phyloP scores from a whole-genome alignment of 1,140 invertebrate species.

The Homalodisca vitripennis region DNA sequence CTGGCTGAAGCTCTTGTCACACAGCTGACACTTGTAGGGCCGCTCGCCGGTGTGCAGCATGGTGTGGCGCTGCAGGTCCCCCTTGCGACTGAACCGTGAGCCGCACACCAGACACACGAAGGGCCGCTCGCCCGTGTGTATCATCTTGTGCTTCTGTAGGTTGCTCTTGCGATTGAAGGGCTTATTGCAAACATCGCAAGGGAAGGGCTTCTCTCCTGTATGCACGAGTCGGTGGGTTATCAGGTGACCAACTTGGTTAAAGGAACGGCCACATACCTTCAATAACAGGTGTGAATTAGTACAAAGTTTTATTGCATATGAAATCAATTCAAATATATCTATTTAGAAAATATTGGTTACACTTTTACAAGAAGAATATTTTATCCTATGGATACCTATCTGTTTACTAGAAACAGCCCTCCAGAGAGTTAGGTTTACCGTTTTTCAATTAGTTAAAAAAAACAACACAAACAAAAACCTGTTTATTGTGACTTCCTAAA shows the following conservation, averaged over 20 bases:
- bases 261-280: constrained; percentile 5
- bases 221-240: constrained; percentile 26
- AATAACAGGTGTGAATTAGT: background rate
- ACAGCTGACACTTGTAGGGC: constrained; percentile 62
- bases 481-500: too few relatives aligned
- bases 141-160: constrained; percentile 38
- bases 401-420: background rate
- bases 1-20: constrained; percentile 56
- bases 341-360: background rate
- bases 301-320: background rate
- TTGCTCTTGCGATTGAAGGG: constrained; percentile 41
- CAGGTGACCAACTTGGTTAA: constrained; percentile 61
- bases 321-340: background rate
- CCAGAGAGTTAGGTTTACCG: background rate
- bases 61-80: constrained; percentile 51
- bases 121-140: constrained; percentile 50
- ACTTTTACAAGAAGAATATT: background rate
- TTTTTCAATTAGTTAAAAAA: too few relatives aligned
- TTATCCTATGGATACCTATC: background rate
- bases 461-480: too few relatives aligned
- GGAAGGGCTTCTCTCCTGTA: constrained; percentile 31
- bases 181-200: constrained; percentile 51
- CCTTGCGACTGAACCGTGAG: constrained; percentile 49
- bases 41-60: constrained; percentile 58
- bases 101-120: constrained; percentile 54